Evolutionary conservation across 1,140 invertebrate genomes (phyloP).

Genomic region (Scaptomyza graminum): DNA sequence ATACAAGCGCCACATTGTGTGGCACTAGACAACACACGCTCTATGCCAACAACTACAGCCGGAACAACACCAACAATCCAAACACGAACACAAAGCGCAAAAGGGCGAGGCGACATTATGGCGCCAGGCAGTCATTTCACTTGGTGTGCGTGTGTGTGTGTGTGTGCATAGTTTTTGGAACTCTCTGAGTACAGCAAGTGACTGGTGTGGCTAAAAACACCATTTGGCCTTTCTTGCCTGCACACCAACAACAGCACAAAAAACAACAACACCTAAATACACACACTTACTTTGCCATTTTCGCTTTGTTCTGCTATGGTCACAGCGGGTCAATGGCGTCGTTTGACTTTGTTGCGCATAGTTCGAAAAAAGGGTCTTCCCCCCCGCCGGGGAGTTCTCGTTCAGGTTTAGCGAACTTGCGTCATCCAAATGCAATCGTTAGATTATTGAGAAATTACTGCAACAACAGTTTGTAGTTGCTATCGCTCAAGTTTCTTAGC

Average conservation of each 20-base stretch:
- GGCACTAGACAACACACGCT: conserved; percentile 37
- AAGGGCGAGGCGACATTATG: conserved; percentile 69
- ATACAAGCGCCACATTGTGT: conserved; percentile 47
- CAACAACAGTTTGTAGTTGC: conserved; percentile 18
- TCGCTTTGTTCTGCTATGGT: conserved; percentile 35
- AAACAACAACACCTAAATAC: not conserved
- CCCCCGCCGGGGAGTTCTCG: not conserved
- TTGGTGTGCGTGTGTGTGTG: not conserved
- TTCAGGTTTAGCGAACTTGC: conserved; percentile 24
- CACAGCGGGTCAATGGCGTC: conserved; percentile 49
- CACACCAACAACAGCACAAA: not conserved
- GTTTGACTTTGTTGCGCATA: conserved; percentile 31
- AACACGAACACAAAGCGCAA: conserved; percentile 25
- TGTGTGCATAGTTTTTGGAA: conserved; percentile 9
- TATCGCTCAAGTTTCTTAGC: conserved; percentile 1
- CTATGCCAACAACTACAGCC: not conserved
- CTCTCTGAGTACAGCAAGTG: conserved; percentile 1
- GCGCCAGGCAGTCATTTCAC: conserved; percentile 77
- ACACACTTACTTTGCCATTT: conserved; percentile 11
- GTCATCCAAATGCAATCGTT: conserved; percentile 29
- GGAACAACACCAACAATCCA: not conserved
- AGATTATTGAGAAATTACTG: conserved; percentile 24
- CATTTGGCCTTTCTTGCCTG: conserved; percentile 33
- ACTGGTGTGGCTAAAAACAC: conserved; percentile 15
- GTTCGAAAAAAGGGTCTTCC: not conserved